Evolutionary conservation across 2,888 invertebrate genomes (phyloP), one percentile per base, ranked within the genome.

Genomic region (Heterodera filipjevi): DNA sequence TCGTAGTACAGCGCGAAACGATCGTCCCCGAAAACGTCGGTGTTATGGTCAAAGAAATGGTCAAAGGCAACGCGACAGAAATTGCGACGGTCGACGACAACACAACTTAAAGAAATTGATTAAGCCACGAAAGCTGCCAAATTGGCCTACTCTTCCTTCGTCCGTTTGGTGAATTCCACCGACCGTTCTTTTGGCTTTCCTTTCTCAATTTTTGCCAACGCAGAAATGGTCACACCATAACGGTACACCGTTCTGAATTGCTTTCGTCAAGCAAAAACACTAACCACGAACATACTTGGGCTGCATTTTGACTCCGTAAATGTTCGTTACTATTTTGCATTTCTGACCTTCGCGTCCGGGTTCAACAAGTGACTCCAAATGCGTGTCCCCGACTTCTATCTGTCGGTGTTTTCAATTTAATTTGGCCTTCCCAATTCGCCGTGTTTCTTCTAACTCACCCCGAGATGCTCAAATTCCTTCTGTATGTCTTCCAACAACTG

Each of bases 161-260:
- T 66, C 30, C 78, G 78, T 74, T 84, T 84, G 5, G 83, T 80
- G 71, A 83, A 79, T 32, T 84, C 83, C 30, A 82, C 66, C 8
- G 19, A n/a, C 14, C 71, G 68, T 39, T 68, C 72, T 35, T 70
- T 71, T n/a, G 72, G 59, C n/a, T 59, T 71, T 16, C 46, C 44
- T 33, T 49, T 35, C 6, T 32, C 46, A 27, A 59, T 27, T 30
- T 74, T 66, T 12, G 73, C 59, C 16, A 64, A 22, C 10, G 74
- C 82, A 2, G 71, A 64, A 49, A 83, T 73, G 5, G 79, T 80
- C 14, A 82, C 76, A 66, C 83, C 81, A 59, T 82, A 81, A 53
- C 81, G 77, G 44, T 75, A 81, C 30, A 77, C 71, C 10, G 77
- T 77, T n/a, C 49, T 79, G 53, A 30, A 59, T n/a, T 14, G 8